Percentiles rank a stretch among this genome's conserved stretches.
phyloP scores from a whole-genome alignment of 2,113 vertebrate genomes.

The Bucco capensis region DNA sequence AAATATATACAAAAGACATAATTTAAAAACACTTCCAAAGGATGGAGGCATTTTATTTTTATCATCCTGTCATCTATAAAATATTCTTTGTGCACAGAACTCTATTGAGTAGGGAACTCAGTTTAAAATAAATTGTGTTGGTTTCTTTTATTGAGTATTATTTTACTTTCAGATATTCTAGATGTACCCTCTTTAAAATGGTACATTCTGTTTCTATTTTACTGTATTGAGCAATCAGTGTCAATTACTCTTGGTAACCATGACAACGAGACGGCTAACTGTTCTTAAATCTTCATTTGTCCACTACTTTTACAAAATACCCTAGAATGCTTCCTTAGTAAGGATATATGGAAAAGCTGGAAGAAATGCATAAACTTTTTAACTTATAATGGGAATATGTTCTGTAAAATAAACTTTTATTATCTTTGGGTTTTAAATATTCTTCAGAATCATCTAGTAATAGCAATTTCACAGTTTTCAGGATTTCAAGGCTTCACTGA shows the following conservation, averaged over 20 bases:
- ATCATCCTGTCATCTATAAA: background rate
- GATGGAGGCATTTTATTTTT: conserved; percentile 5
- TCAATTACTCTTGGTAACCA: conserved; percentile 73
- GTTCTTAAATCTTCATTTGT: conserved; percentile 76
- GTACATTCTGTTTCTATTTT: conserved; percentile 69
- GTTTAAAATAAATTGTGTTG: conserved; percentile 22
- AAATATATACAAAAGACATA: no score
- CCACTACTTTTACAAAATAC: conserved; percentile 71
- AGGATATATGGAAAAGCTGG: background rate
- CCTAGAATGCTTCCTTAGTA: conserved; percentile 35
- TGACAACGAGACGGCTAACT: conserved; percentile 68
- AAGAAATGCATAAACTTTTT: conserved; percentile 10
- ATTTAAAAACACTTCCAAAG: conserved; percentile 42
- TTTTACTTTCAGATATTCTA: conserved; percentile 63
- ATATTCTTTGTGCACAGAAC: conserved; percentile 30
- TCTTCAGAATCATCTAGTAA: background rate
- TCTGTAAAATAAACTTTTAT: background rate
- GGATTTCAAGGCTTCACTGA: background rate
- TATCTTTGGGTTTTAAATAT: background rate
- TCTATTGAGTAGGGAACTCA: conserved; percentile 22
- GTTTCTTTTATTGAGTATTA: conserved; percentile 2
- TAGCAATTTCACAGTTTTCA: background rate
- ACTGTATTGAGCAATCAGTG: conserved; percentile 74
- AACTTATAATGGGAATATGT: background rate
- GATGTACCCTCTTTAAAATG: conserved; percentile 64